Conservation (phyloP, 2,888 invertebrate species). For the Brachylomia viminalis region DNA sequence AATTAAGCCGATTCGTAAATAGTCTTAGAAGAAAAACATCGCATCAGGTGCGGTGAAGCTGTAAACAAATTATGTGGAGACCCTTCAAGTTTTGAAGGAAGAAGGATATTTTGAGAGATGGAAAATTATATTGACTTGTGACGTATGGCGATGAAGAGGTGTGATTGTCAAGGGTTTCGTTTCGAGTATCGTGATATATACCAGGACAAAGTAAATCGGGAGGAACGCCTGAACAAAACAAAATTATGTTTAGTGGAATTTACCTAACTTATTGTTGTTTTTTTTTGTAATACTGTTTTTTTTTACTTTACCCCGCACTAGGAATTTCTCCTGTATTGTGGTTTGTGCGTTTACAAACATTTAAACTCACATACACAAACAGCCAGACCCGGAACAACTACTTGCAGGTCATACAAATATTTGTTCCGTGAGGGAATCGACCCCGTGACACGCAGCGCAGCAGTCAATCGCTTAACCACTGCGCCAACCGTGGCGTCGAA, state of each 20-base stretch:
- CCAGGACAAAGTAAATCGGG: neutral
- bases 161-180: neutral
- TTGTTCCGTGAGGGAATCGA: too few relatives aligned
- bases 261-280: neutral
- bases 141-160: neutral
- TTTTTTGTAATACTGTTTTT: too few relatives aligned
- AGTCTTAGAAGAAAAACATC: constrained; percentile 12
- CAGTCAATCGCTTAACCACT: too few relatives aligned
- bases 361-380: too few relatives aligned
- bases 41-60: constrained; percentile 6
- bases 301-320: too few relatives aligned
- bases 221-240: neutral
- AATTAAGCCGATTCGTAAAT: constrained; percentile 20
- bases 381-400: too few relatives aligned
- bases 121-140: constrained; percentile 36
- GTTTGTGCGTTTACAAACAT: too few relatives aligned
- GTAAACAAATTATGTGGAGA: constrained; percentile 46
- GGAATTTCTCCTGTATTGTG: too few relatives aligned
- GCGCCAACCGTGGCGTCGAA: too few relatives aligned
- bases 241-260: neutral
- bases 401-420: too few relatives aligned
- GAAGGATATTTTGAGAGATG: constrained; percentile 9
- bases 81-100: neutral
- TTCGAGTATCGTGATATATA: neutral
- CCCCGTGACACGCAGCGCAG: too few relatives aligned